Conservation (phyloP, 2,888 invertebrate genomes). For the Stenolophus ochropezus region DNA sequence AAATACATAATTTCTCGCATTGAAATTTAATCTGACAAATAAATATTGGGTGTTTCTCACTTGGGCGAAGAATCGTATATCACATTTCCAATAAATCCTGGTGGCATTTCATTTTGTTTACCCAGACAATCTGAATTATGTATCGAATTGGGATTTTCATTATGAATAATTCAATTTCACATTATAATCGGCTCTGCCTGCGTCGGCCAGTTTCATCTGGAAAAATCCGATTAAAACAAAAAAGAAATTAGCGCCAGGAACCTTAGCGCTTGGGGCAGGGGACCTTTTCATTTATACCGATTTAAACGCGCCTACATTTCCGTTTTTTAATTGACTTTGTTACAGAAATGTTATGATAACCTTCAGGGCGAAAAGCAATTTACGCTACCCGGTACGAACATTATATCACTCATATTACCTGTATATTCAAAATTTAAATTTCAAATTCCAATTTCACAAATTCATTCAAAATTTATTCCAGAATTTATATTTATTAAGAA, state of each 20-base stretch:
- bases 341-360: background rate
- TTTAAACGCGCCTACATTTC: background rate
- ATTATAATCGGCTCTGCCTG: slow-evolving; percentile 17
- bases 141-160: slow-evolving; percentile 21
- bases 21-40: slow-evolving; percentile 8
- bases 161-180: slow-evolving; percentile 36
- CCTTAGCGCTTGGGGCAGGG: background rate
- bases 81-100: slow-evolving; percentile 20
- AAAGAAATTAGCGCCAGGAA: slow-evolving; percentile 22
- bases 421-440: too few relatives aligned
- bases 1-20: background rate
- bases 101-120: background rate
- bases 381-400: too few relatives aligned
- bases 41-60: slow-evolving; percentile 2
- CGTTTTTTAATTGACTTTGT: slow-evolving; percentile 22
- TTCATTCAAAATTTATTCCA: too few relatives aligned
- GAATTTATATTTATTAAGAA: too few relatives aligned
- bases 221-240: slow-evolving; percentile 42
- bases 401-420: too few relatives aligned
- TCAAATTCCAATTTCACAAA: too few relatives aligned
- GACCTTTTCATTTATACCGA: slow-evolving; percentile 11
- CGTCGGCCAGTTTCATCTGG: background rate
- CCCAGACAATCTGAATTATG: slow-evolving; percentile 17
- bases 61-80: slow-evolving; percentile 11
- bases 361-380: background rate